Evolutionary conservation across 2,888 invertebrate species (phyloP), one percentile per base, ranked within the genome.

Genomic region (Nemotelus nigrinus): DNA sequence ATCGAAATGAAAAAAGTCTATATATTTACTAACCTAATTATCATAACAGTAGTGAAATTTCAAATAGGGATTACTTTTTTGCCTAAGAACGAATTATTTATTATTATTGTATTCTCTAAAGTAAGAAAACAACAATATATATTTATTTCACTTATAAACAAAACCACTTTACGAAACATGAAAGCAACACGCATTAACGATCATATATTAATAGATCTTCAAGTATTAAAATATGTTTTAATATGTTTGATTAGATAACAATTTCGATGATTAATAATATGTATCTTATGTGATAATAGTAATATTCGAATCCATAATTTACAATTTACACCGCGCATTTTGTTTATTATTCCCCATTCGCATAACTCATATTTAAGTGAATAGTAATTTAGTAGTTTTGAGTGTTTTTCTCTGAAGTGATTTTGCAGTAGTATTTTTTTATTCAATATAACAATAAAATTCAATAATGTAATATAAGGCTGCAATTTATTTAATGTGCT

Each of bases 91-190:
- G 44, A 74, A 72, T 65, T 58, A 48, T 70, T 77, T 55, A 77
- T 25, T 25, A 25, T 25, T 25, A 25, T 64, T 67, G 57, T 45
- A 72, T 53, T n/a, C 74, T 77, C 72, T 53, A 65, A 76, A 79
- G 57, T 10, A 39, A 65, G 5, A 41, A 39, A 71, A 48, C 58
- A 25, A 25, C 25, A 25, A 25, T 25, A 25, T 25, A 25, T 76
- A 79, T 79, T 48, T 71, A 79, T 79, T 81, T 80, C 76, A 78
- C 75, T 72, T 79, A 78, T 72, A 65, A 25, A 25, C 25, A 25
- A 65, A 71, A 3, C 1, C 10, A 53, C 57, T 53, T 25, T 25
- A 25, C 25, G 25, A 25, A 25, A 25, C 25, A 25, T 25, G 25
- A 25, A 25, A 25, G 25, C 25, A 25, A 25, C 25, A 25, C 25